Evolutionary conservation across 2,888 invertebrate species (phyloP).

Genomic region (Drosophila nr. medialis): DNA sequence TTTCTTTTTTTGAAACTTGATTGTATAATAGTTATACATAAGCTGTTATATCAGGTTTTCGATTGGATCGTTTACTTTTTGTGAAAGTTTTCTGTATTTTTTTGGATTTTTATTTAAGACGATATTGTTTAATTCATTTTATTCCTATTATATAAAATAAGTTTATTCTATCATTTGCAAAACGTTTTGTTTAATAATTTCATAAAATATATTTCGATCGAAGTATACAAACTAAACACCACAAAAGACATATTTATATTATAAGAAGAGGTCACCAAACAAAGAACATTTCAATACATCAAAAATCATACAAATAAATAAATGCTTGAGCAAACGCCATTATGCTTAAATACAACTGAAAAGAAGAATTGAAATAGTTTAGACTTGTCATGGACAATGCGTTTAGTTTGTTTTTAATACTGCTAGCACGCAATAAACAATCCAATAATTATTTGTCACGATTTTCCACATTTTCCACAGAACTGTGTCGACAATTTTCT

Average conservation of each 20-base stretch:
- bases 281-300: not conserved
- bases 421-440: not conserved
- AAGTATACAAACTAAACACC: not conserved
- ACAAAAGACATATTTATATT: not conserved
- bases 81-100: not conserved
- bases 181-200: not conserved
- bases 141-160: not conserved
- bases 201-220: not conserved
- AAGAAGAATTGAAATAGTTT: not conserved
- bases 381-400: not conserved
- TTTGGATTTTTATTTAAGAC: no score
- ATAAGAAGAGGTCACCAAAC: not conserved
- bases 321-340: not conserved
- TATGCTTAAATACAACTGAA: not conserved
- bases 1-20: not conserved
- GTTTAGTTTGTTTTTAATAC: not conserved
- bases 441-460: not conserved
- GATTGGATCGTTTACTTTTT: not conserved
- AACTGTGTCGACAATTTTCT: not conserved
- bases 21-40: not conserved
- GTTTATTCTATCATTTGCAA: not conserved
- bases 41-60: not conserved
- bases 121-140: no score
- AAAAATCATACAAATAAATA: not conserved
- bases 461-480: not conserved